Percentiles rank a stretch among this genome's conserved stretches.
Evolutionary conservation across 2,888 invertebrate species (phyloP).

Genomic region (Hydraecia micacea): DNA sequence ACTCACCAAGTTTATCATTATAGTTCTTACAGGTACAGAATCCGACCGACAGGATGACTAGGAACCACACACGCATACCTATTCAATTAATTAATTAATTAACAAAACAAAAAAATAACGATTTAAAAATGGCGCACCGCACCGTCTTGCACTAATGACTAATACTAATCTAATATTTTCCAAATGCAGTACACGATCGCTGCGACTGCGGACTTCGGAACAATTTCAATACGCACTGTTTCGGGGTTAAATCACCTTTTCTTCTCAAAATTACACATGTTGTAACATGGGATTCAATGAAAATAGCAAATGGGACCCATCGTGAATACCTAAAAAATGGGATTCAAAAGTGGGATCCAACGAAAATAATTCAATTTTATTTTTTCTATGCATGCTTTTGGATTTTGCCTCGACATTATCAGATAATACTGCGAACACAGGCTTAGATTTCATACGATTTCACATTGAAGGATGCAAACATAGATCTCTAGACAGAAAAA

Average conservation of each 20-base stretch:
- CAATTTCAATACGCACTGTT: background rate
- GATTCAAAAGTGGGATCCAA: too few relatives aligned
- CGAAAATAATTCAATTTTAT: background rate
- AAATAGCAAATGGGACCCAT: too few relatives aligned
- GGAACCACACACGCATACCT: conserved; percentile 32
- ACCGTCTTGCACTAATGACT: background rate
- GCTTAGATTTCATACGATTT: background rate
- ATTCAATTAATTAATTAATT: background rate
- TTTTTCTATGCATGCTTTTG: background rate
- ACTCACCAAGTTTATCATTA: conserved; percentile 32
- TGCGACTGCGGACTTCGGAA: conserved; percentile 16
- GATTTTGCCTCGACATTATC: background rate
- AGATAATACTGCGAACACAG: background rate
- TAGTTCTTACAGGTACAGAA: background rate
- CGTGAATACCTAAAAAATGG: too few relatives aligned
- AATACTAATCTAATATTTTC: conserved; percentile 17
- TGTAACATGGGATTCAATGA: too few relatives aligned
- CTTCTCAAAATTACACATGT: too few relatives aligned
- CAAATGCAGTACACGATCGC: background rate
- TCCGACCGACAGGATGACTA: conserved; percentile 13
- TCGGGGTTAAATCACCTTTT: background rate
- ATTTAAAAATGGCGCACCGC: background rate
- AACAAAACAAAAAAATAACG: background rate
- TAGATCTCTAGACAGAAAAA: background rate
- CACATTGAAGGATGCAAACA: background rate